Evolutionary conservation across 2,888 invertebrate genomes (phyloP).

Genomic region (Arge pagana): DNA sequence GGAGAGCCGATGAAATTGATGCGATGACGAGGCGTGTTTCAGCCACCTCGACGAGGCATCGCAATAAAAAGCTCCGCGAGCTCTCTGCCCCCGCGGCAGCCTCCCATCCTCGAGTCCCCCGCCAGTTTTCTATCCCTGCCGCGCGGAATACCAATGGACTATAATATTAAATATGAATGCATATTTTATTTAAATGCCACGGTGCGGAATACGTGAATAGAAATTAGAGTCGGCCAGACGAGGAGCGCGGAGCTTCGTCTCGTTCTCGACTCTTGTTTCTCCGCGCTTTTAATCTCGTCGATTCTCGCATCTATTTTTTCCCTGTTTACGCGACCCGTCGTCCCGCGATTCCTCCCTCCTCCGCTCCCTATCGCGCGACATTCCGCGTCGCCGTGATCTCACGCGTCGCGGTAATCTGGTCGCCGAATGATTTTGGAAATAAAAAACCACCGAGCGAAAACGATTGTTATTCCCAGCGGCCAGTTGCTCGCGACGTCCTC

Average conservation of each 20-base stretch:
- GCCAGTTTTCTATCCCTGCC: background rate
- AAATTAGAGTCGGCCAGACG: background rate
- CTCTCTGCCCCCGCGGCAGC: no score
- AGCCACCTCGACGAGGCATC: slow-evolving; percentile 1
- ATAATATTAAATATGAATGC: slow-evolving; percentile 20
- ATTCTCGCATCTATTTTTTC: no score
- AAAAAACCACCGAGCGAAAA: no score
- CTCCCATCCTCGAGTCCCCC: background rate
- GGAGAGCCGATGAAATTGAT: slow-evolving; percentile 12
- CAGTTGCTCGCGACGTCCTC: slow-evolving; percentile 6
- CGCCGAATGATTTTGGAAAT: no score
- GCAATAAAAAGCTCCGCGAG: slow-evolving; percentile 7
- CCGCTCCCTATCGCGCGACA: background rate
- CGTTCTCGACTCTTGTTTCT: no score
- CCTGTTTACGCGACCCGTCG: no score
- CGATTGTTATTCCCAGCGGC: no score
- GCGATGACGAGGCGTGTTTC: slow-evolving; percentile 8
- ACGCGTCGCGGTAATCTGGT: no score
- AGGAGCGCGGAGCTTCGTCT: background rate
- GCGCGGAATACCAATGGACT: slow-evolving; percentile 16
- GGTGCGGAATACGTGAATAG: slow-evolving; percentile 10
- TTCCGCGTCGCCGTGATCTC: background rate
- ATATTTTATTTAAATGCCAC: slow-evolving; percentile 16
- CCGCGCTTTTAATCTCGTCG: no score
- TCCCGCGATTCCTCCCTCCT: background rate